Base-by-base conservation (phyloP, 1,140 invertebrate genomes). In the Melitaea cinxia region DNA sequence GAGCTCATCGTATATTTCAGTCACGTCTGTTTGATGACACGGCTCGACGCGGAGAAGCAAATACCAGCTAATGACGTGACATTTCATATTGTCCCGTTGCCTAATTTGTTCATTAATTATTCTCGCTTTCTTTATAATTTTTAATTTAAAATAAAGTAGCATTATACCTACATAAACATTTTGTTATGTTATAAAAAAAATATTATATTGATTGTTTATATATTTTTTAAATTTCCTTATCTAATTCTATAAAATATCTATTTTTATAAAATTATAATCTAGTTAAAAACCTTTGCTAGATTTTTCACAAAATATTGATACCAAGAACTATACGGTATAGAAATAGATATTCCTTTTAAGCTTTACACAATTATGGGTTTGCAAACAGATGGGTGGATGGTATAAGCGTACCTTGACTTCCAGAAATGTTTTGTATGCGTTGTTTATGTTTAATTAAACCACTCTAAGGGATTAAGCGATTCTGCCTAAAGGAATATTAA, bases 361-460 rank as follows among this genome's bases (percentile, higher is more conserved):
- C 30, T 33, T 33, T 6, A 33, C 30, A 33, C 30, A 33, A 33
- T 33, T 9, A 26, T 26, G 2, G 6, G 24, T 26, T 26, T 2
- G 2, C 6, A 26, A 26, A 26, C 6, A 26, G 24, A 6, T 26
- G 24, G 24, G 24, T 26, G 24, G 24, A 26, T 4, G 2, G 24
- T 26, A 4, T 2, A 26, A 26, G 24, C 6, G 24, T 26, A 26
- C 24, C 6, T 26, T 26, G 24, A 26, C 24, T 26, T 6, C 24
- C 24, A 50, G 39, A 49, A 62, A 35, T 26, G 59, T 52, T 50
- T 21, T 37, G 53, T 14, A 45, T 50, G 53, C 54, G 53, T 64
- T 64, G 62, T 65, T 67, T 65, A 65, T 65, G 54, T 70, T 70
- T 56, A 65, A 70, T 70, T 70, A 70, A 65, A 65, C 60, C 55